Evolutionary conservation across 2,113 vertebrate genomes (phyloP), one percentile per base, ranked within the genome.

Genomic region (Eolophus roseicapilla): DNA sequence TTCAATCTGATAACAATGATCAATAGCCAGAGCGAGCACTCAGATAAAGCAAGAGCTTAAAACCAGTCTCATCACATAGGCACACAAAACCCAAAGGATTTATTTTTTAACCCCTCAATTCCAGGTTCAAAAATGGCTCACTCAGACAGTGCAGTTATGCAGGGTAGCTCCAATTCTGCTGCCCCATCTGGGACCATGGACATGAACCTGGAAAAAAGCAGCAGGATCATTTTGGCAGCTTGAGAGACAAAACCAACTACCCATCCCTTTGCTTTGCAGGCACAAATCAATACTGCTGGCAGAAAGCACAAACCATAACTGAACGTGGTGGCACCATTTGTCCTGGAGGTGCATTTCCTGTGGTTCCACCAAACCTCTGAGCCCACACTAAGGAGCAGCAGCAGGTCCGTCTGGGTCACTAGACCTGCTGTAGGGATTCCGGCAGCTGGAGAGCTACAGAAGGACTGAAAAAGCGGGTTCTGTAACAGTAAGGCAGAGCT

Each of bases 341-440:
- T 23, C 49, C 59, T 20, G 39, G 50, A 31, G 27, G 17, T 6
- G 31, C 20, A 15, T 10, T 24, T 73, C 43, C 3, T 2, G 0
- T 0, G 0, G 49, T 50, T 16, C 59, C 13, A 37, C n/a, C 3
- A 3, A 70, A 17, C 33, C 39, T 33, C 74, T 3, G 17, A 11
- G 68, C 6, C 8, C 4, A 0, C 1, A 5, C 1, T 7, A 8
- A n/a, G 27, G 75, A 53, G 10, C 0, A 39, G 44, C 0, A 0
- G 46, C 23, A 25, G 55, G 43, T 11, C 29, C 1, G 3, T 43
- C 60, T 7, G 11, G 41, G 60, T 10, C 8, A 2, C 17, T 29
- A 14, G 24, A 62, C 64, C 41, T 19, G 60, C 68, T 44, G 4
- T 6, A 52, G 43, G 3, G 9, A 35, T 70, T 17, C 47, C 4